Conservation (phyloP, 2,113 vertebrate species). For the Zosterops hypoxanthus region DNA sequence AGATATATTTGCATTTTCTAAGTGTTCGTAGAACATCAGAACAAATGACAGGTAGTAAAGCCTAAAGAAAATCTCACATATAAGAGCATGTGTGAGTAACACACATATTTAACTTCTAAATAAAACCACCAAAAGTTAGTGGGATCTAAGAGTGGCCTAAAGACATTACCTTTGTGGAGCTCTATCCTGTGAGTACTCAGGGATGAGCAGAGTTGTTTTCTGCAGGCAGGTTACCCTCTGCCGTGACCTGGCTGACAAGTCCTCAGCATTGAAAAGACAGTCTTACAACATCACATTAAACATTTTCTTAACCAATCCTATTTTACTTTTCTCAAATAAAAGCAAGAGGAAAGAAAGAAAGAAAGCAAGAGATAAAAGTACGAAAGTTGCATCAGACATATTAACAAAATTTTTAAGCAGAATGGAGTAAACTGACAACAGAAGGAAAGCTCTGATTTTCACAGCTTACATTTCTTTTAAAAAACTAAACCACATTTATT, state of each 20-base stretch:
- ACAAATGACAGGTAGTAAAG: not conserved
- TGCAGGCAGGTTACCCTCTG: not conserved
- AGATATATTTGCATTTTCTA: not conserved
- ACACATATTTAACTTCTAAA: not conserved
- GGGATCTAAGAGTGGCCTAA: not conserved
- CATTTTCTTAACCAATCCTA: not conserved
- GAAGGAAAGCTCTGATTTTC: not conserved
- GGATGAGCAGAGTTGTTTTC: not conserved
- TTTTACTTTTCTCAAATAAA: not conserved
- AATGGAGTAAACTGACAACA: not conserved
- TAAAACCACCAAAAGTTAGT: not conserved
- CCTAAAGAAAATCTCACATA: not conserved
- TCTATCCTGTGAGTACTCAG: not conserved
- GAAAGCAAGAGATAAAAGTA: not conserved
- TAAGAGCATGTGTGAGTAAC: not conserved
- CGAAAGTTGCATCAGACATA: not conserved
- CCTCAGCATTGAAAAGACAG: not conserved
- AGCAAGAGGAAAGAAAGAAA: not conserved
- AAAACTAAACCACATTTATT: not conserved
- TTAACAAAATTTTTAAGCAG: not conserved
- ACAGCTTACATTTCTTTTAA: not conserved
- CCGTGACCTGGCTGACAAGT: not conserved
- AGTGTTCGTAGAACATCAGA: not conserved
- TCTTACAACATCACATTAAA: not conserved
- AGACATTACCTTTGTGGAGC: not conserved